phyloP scores from a whole-genome alignment of 1,140 invertebrate species.

The Dreissena polymorpha region DNA sequence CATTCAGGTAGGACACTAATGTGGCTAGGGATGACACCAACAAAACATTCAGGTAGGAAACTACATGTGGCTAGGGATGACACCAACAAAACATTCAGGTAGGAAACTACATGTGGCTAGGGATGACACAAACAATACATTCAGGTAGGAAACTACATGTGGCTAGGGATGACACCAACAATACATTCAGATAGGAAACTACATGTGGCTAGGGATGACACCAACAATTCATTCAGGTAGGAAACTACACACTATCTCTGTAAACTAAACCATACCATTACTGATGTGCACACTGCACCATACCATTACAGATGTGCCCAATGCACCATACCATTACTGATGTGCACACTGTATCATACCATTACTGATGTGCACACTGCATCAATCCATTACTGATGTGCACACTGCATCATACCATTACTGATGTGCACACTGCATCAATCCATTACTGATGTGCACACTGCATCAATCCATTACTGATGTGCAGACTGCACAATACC shows the following conservation, averaged over 20 bases:
- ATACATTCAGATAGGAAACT: conserved; percentile 86
- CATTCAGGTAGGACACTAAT: conserved; percentile 81
- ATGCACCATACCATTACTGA: too few species aligned
- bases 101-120: conserved; percentile 85
- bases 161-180: conserved; percentile 92
- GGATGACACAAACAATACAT: conserved; percentile 95
- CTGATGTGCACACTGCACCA: too few species aligned
- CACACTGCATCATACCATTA: too few species aligned
- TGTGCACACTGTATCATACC: too few species aligned
- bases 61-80: conserved; percentile 94
- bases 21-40: conserved; percentile 92
- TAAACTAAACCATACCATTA: too few species aligned
- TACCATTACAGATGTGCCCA: too few species aligned
- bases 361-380: too few species aligned
- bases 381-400: too few species aligned
- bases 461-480: too few species aligned
- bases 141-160: conserved; percentile 84
- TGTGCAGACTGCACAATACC: too few species aligned
- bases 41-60: conserved; percentile 87
- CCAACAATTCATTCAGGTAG: conserved; percentile 88
- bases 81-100: conserved; percentile 91
- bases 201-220: conserved; percentile 92
- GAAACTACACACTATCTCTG: conserved; percentile 74
- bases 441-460: too few species aligned
- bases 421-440: too few species aligned